Evolutionary conservation across 1,140 invertebrate genomes (phyloP), one percentile per base, ranked within the genome.

Genomic region (Heliothis virescens): DNA sequence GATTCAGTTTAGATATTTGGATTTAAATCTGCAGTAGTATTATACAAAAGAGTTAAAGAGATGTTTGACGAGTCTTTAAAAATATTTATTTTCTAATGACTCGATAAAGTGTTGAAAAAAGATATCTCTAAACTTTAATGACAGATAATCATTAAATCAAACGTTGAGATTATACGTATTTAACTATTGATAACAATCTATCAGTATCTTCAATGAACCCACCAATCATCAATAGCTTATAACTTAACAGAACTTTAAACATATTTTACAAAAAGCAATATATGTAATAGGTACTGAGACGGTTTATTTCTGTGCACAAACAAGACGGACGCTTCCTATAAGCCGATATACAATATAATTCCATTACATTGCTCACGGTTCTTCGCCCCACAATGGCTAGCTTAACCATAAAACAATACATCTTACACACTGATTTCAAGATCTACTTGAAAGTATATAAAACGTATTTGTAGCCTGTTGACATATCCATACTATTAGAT

Each of bases 321-420:
- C 74, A 63, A 34, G 59, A 9, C 16, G 48, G 16, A 41, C 47
- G 82, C 75, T 80, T 79, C 80, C 69, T 81, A 77, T 80, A 79
- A 83, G 72, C 82, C 82, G 81, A 82, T 80, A 85, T 80, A 84
- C 74, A 87, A 84, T 85, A 85, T 86, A 85, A 87, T 86, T 85
- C 79, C 82, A 86, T 87, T 88, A 85, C 55, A 79, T 3, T 48
- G n/a, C 41, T 65, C n/a, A n/a, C n/a, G n/a, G n/a, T n/a, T n/a
- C n/a, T n/a, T n/a, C 15, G 18, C 21, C 12, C 7, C 48, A 76
- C 74, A 76, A 76, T 76, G 48, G 13, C 13, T 13, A 18, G 21
- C 55, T 76, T 34, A 74, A 11, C 57, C 60, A 60, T 63, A 52
- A 63, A 52, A 63, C 59, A 76, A 60, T 74, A 74, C 57, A n/a